phyloP scores from a whole-genome alignment of 2,113 vertebrate genomes.

The Amphiprion percula region DNA sequence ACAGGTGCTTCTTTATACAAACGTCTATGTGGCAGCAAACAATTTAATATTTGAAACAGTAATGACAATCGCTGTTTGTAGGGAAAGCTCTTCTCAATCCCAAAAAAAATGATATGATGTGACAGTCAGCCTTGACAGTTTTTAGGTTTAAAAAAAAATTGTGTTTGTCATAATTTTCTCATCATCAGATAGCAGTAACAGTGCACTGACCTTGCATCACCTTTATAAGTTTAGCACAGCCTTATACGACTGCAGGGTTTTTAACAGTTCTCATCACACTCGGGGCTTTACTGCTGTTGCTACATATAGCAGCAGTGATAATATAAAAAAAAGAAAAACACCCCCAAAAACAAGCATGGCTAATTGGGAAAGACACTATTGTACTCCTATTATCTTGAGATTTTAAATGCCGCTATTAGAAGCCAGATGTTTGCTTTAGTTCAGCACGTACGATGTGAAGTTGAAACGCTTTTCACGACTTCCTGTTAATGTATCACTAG shows the following conservation, averaged over 20 bases:
- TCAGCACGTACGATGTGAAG: background rate
- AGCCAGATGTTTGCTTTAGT: conserved; percentile 37
- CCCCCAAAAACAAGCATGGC: background rate
- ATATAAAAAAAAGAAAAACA: background rate
- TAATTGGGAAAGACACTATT: background rate
- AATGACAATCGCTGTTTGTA: background rate
- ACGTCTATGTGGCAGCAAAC: background rate
- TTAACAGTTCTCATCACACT: conserved; percentile 23
- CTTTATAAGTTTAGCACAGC: conserved; percentile 22
- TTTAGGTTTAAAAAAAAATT: background rate
- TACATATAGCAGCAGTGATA: background rate
- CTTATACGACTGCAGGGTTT: conserved; percentile 3
- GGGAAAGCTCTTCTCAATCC: background rate
- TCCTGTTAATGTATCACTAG: conserved; percentile 18
- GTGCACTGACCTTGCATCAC: conserved; percentile 31
- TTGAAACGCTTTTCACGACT: conserved; percentile 19
- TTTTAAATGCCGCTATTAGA: background rate
- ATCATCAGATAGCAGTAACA: background rate
- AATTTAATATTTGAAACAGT: background rate
- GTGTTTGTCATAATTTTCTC: background rate
- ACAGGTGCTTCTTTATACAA: background rate
- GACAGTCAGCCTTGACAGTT: background rate
- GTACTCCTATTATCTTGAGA: background rate
- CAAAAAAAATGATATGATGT: background rate
- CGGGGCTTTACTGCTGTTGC: background rate